Conservation (phyloP, 53 echinoderm and acorn worm genomes). For the Glandiceps talaboti region DNA sequence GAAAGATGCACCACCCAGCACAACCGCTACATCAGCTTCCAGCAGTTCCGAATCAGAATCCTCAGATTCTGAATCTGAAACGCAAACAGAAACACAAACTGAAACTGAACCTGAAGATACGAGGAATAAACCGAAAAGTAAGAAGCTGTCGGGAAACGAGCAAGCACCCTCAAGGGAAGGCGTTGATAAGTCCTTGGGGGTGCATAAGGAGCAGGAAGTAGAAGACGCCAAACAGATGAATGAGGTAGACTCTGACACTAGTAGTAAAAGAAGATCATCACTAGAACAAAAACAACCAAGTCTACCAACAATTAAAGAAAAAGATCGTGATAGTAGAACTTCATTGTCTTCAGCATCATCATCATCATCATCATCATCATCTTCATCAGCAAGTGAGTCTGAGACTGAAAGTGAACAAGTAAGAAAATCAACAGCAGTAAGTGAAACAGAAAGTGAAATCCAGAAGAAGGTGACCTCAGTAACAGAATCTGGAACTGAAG, state of each 20-base stretch:
- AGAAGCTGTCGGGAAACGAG: neutral
- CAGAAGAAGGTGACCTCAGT: neutral
- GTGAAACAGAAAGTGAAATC: neutral
- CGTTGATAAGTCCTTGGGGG: neutral
- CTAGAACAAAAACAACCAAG: neutral
- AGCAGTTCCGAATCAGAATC: neutral
- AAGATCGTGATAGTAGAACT: neutral
- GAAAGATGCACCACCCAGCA: neutral
- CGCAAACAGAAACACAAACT: constrained; percentile 16
- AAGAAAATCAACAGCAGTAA: neutral
- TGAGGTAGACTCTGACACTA: neutral
- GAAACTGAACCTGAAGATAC: constrained; percentile 16
- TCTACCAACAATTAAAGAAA: neutral
- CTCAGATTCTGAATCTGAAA: neutral
- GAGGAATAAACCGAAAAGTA: constrained; percentile 3
- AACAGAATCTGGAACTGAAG: neutral
- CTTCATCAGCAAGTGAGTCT: neutral
- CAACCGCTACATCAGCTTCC: neutral
- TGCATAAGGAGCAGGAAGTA: neutral
- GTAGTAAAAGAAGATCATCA: neutral
- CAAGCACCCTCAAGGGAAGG: neutral
- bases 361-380: neutral
- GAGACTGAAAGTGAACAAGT: neutral
- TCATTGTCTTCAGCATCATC: neutral
- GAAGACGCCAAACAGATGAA: neutral